Evolutionary conservation across 1,140 invertebrate genomes (phyloP).

Genomic region (Euura lappo): DNA sequence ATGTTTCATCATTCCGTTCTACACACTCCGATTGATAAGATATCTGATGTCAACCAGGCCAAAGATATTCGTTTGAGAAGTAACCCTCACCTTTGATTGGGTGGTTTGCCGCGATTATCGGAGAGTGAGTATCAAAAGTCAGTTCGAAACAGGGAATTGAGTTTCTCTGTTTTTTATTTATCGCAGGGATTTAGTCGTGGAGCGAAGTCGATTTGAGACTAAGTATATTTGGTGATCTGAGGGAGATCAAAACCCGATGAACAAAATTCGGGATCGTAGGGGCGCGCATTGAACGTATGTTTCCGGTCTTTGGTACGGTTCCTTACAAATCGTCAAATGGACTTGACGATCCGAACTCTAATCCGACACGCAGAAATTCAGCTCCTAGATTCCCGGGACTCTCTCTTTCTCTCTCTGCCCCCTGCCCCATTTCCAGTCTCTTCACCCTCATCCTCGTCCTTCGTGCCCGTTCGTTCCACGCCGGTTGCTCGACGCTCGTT

Average conservation of each 20-base stretch:
- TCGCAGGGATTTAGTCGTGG: background rate
- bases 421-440: background rate
- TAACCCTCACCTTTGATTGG: no score
- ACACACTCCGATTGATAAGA: no score
- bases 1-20: no score
- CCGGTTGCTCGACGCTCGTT: slow-evolving; percentile 35
- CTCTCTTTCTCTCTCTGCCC: background rate
- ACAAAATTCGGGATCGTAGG: background rate
- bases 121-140: no score
- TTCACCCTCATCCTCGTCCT: background rate
- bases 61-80: no score
- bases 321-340: slow-evolving; percentile 5
- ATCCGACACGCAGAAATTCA: slow-evolving; percentile 5
- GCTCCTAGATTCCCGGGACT: background rate
- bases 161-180: no score
- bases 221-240: background rate
- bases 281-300: background rate
- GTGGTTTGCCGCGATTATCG: no score
- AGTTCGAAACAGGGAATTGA: no score
- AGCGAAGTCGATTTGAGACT: background rate
- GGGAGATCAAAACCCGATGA: background rate
- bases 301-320: background rate
- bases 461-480: slow-evolving; percentile 9
- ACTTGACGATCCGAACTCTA: slow-evolving; percentile 3
- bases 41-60: no score